Percentiles rank a stretch among this genome's conserved stretches.
phyloP scores from a whole-genome alignment of 2,888 invertebrate genomes.

The Tenthredo notha region DNA sequence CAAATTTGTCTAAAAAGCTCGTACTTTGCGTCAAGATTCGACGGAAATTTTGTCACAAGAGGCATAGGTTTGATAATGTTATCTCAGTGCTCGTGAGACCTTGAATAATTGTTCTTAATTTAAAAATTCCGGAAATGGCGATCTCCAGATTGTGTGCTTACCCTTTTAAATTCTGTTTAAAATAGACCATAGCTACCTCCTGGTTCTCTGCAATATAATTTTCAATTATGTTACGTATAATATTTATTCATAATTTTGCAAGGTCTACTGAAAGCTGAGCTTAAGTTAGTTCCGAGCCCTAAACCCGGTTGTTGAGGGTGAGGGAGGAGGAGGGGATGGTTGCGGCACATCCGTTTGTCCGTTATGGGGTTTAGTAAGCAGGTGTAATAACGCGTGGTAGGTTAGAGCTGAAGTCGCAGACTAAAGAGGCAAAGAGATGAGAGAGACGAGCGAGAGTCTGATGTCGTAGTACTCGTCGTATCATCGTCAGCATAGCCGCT shows the following conservation, averaged over 20 bases:
- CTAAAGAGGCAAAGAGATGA: neutral
- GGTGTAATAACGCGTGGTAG: slow-evolving; percentile 24
- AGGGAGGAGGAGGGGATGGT: no score
- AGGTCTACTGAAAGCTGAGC: neutral
- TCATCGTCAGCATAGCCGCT: slow-evolving; percentile 30
- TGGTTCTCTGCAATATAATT: neutral
- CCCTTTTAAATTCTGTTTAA: neutral
- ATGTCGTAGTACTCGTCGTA: neutral
- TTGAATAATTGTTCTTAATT: neutral
- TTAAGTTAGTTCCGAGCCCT: slow-evolving; percentile 13
- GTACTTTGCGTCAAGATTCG: no score
- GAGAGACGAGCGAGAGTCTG: neutral
- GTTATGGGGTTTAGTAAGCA: slow-evolving; percentile 8
- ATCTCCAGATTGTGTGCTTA: neutral
- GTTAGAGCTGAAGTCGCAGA: neutral
- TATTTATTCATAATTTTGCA: slow-evolving; percentile 20
- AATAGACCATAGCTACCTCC: neutral
- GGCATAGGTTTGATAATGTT: no score
- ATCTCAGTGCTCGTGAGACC: no score
- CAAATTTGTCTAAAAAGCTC: no score
- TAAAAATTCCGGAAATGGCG: neutral
- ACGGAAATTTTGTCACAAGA: no score
- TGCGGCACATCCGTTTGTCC: slow-evolving; percentile 32
- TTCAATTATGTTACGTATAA: slow-evolving; percentile 19
- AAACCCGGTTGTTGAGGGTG: neutral